These are phyloP conservation scores for Coboldia fuscipes DNA, from an alignment of 1,140 invertebrate species.

Conservation along the genomic window DNA sequence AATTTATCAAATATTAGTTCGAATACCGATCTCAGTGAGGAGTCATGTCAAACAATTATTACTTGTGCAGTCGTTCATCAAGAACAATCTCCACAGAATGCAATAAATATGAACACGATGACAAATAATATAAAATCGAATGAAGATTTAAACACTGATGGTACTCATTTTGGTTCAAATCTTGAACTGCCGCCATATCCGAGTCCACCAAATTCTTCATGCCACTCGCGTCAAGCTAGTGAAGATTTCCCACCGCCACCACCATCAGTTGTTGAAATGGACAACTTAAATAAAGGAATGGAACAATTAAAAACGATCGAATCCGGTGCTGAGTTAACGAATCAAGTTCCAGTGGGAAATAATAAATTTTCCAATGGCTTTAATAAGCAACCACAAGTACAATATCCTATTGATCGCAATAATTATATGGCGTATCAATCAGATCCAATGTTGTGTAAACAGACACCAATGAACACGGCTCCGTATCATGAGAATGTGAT, in stretches of 20 bases:
- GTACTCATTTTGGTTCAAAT: constrained; percentile 20
- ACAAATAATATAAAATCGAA: constrained; percentile 17
- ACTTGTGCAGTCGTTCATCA: constrained; percentile 56
- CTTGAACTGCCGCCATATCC: constrained; percentile 58
- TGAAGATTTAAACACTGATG: constrained; percentile 25
- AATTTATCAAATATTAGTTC: constrained; percentile 30
- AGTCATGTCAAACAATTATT: constrained; percentile 58
- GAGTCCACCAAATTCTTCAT: constrained; percentile 42
- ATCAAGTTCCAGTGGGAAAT: too few species aligned
- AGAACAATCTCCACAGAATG: constrained; percentile 45
- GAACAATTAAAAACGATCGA: constrained; percentile 22
- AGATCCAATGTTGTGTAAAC: too few species aligned
- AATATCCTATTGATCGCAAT: too few species aligned
- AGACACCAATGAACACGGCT: constrained; percentile 13
- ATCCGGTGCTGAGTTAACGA: too few species aligned
- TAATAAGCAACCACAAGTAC: too few species aligned
- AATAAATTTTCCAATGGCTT: too few species aligned
- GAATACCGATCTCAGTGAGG: constrained; percentile 53
- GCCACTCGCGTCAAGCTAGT: constrained; percentile 64
- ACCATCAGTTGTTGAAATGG: constrained; percentile 45
- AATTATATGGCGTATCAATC: too few species aligned
- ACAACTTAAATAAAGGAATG: constrained; percentile 29
- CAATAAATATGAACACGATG: constrained; percentile 10
- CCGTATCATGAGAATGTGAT: constrained; percentile 17
- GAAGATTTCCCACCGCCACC: constrained; percentile 78